Evolutionary conservation across 1,140 invertebrate genomes (phyloP), one percentile per base, ranked within the genome.

Genomic region (Ectropis grisescens): DNA sequence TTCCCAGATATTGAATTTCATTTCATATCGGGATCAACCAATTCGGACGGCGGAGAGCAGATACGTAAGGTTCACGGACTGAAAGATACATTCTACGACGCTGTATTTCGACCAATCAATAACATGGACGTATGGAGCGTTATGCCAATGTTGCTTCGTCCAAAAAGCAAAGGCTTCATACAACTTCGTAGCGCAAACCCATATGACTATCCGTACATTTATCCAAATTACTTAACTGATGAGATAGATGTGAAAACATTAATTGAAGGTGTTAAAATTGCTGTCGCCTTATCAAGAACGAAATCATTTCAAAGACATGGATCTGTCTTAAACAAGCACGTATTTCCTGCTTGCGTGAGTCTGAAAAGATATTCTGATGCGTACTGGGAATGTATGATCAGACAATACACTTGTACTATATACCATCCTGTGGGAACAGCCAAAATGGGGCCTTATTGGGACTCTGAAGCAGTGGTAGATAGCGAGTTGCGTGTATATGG

Each of bases 1-100:
- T 96, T 89, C 60, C 95, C 95, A 0, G 95, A 97, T 56, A 94
- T 96, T 11, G 94, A 97, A 49, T 90, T 97, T 41, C 95, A 96
- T 65, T 96, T 96, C 47, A 86, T 95, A n/a, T 94, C 93, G 0
- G 94, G 93, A 0, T 93, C 92, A 1, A 93, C 92, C 0, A 94
- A 93, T 56, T 94, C 93, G 0, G 95, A 97, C 47, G 92, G 91
- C 0, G 94, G 94, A 0, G 86, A 87, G 11, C 93, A 95, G 52
- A 62, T 95, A 5, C 85, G 91, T 9, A 94, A 93, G 74, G 89
- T 90, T 0, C 93, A 95, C 44, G 93, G 93, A 0, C 49, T 93
- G 0, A 88, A 86, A 0, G 88, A 91, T 19, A 66, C 74, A 6
- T 93, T 93, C 54, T 94, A 93, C 48, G 83, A 91, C 10, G 60